phyloP scores from a whole-genome alignment of 1,140 invertebrate species.

The Yoshiicerus persimilis region DNA sequence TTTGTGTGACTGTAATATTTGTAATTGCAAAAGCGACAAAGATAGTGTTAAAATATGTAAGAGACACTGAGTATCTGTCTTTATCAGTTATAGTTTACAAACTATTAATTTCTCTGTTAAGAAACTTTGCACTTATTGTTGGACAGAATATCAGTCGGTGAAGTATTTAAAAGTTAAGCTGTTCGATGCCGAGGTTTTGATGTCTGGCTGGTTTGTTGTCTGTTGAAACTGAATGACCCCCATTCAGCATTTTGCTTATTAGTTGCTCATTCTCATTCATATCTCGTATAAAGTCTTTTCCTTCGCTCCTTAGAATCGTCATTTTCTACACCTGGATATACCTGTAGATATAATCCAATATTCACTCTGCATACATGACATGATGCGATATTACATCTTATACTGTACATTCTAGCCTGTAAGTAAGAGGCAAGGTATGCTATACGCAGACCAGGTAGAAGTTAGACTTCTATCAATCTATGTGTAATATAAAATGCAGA shows the following conservation, averaged over 20 bases:
- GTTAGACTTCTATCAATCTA: background rate
- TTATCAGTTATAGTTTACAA: background rate
- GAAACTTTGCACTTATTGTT: background rate
- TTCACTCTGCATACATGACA: background rate
- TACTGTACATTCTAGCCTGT: background rate
- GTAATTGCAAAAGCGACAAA: background rate
- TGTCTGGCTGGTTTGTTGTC: background rate
- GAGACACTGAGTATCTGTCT: background rate
- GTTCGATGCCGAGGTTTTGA: background rate
- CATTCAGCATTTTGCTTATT: constrained; percentile 18
- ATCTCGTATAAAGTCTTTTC: background rate
- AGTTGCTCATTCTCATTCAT: background rate
- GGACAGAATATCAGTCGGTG: background rate
- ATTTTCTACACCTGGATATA: background rate
- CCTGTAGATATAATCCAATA: background rate
- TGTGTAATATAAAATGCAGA: background rate
- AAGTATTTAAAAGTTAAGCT: background rate
- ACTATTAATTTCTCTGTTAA: background rate
- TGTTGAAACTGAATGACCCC: constrained; percentile 11
- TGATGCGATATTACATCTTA: background rate
- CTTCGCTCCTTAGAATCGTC: background rate
- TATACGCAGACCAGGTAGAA: background rate
- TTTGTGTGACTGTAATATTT: background rate
- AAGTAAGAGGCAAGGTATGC: background rate
- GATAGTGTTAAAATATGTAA: background rate